Conservation (phyloP, 2,113 vertebrate species). For the Anhinga anhinga region DNA sequence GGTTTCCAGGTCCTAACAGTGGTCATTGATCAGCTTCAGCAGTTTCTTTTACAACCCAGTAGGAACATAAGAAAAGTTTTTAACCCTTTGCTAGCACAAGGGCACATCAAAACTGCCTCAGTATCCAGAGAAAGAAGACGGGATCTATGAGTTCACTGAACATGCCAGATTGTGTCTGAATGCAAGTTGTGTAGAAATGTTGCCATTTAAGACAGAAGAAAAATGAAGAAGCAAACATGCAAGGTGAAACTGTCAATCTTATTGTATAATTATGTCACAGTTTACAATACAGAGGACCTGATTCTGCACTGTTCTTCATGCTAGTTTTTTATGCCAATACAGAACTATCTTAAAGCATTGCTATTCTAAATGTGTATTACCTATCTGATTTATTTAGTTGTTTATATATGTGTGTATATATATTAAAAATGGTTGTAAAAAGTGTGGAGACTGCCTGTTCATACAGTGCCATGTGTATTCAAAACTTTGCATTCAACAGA, state of each 20-base stretch:
- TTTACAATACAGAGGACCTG: not conserved
- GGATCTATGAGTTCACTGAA: not conserved
- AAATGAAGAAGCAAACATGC: not conserved
- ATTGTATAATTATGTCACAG: not conserved
- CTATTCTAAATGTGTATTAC: not conserved
- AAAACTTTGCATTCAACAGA: not conserved
- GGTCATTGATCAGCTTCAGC: constrained; percentile 85
- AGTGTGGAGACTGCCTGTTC: not conserved
- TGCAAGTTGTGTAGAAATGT: not conserved
- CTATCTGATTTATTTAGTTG: no score
- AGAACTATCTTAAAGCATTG: not conserved
- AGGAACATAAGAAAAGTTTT: constrained; percentile 69
- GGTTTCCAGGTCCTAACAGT: constrained; percentile 86
- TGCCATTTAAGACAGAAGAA: not conserved
- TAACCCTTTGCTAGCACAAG: constrained; percentile 70
- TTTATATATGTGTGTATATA: not conserved
- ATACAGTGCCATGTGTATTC: not conserved
- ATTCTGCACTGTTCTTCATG: not conserved
- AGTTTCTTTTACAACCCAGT: constrained; percentile 78
- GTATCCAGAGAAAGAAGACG: not conserved
- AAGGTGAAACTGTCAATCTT: not conserved
- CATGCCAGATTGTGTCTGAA: not conserved
- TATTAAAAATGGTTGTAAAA: not conserved
- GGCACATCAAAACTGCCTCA: not conserved
- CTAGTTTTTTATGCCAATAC: not conserved